Percentiles rank a stretch among this genome's conserved stretches.
Evolutionary conservation across 2,797 vertebrate genomes (phyloP).

Genomic region (Microtus obscurus): DNA sequence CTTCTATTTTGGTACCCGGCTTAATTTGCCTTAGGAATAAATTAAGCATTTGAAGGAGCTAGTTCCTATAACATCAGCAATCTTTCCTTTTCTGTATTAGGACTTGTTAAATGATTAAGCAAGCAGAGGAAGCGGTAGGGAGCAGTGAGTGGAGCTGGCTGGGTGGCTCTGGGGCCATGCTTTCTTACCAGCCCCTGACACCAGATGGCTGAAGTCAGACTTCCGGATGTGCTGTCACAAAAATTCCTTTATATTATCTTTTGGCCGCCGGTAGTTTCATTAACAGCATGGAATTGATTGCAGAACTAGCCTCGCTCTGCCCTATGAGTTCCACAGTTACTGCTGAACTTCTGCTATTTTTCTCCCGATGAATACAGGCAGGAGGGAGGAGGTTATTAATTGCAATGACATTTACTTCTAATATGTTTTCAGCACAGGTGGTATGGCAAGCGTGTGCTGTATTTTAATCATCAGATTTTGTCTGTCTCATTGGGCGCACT

Average conservation of each 20-base stretch:
- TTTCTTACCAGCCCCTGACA: slow-evolving; percentile 15
- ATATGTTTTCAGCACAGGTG: slow-evolving; percentile 70
- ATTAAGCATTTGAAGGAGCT: slow-evolving; percentile 32
- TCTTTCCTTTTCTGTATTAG: slow-evolving; percentile 5
- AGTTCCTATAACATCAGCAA: not conserved
- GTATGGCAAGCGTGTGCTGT: slow-evolving; percentile 50
- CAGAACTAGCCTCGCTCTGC: slow-evolving; percentile 25
- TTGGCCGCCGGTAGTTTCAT: slow-evolving; percentile 46
- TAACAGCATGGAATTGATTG: slow-evolving; percentile 58
- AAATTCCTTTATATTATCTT: slow-evolving; percentile 9
- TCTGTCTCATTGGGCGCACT: slow-evolving; percentile 58
- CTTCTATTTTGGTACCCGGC: not conserved
- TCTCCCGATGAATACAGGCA: slow-evolving; percentile 43
- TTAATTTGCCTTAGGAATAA: slow-evolving; percentile 26
- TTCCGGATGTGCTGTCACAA: not conserved
- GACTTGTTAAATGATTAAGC: slow-evolving; percentile 31
- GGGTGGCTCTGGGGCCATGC: not conserved
- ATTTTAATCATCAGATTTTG: slow-evolving; percentile 71
- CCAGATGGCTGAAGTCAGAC: not conserved
- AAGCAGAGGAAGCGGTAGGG: not conserved
- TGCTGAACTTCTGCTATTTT: slow-evolving; percentile 53
- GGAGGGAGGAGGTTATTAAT: slow-evolving; percentile 62
- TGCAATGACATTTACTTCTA: slow-evolving; percentile 72
- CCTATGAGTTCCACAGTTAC: slow-evolving; percentile 57
- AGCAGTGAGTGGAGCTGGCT: slow-evolving; percentile 39